A percentile compares a stretch with the other conserved stretches of the same genome.
phyloP scores from a whole-genome alignment of 2,797 vertebrate species.

The Telmatherina bonti region DNA sequence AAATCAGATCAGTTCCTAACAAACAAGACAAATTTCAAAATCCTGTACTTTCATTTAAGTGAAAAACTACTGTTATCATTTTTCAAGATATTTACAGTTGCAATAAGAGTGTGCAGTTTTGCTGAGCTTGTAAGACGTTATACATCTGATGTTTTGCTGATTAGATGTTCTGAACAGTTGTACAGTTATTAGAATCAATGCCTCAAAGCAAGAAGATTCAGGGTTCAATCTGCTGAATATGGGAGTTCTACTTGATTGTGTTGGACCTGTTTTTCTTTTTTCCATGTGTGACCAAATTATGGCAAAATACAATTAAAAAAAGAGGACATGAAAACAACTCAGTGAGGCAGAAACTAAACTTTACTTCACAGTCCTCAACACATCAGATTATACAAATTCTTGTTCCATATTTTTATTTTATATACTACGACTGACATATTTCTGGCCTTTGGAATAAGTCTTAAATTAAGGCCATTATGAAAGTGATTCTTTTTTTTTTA shows the following conservation, averaged over 20 bases:
- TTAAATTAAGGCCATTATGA: too few relatives aligned
- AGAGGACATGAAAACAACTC: too few relatives aligned
- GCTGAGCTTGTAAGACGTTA: constrained; percentile 4
- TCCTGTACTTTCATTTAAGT: constrained; percentile 1
- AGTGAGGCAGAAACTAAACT: too few relatives aligned
- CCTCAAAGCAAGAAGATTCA: constrained; percentile 4
- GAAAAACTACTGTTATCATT: constrained; percentile 23
- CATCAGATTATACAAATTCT: too few relatives aligned
- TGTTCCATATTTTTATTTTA: too few relatives aligned
- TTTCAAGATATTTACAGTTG: constrained; percentile 20
- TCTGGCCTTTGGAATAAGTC: too few relatives aligned
- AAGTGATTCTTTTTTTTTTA: too few relatives aligned
- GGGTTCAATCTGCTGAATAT: neutral
- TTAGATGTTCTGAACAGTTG: neutral
- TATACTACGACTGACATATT: too few relatives aligned
- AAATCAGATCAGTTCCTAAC: neutral
- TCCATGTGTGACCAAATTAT: neutral
- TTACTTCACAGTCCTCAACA: too few relatives aligned
- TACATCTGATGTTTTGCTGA: neutral
- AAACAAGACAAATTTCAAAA: neutral
- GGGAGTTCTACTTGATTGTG: neutral
- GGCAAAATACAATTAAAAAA: neutral
- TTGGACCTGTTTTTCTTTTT: neutral
- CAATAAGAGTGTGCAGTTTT: constrained; percentile 1
- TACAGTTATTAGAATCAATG: neutral